Conservation (phyloP, 37 sponge, comb jelly and placozoan genomes). For the Spongia lamella region DNA sequence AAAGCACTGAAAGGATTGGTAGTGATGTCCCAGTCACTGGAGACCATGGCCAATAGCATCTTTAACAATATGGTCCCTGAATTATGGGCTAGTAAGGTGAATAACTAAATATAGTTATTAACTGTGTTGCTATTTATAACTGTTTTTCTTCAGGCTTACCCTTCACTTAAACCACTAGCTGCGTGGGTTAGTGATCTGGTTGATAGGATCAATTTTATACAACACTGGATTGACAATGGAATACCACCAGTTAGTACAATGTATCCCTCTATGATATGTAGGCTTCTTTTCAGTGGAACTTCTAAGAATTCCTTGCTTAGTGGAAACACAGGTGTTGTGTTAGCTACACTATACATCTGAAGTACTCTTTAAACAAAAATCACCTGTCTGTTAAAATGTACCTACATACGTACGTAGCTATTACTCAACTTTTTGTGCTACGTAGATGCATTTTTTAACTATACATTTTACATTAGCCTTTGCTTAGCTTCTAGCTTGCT, state of each 20-base stretch:
- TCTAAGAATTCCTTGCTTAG: too few species aligned
- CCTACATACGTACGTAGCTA: too few species aligned
- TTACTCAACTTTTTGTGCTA: too few species aligned
- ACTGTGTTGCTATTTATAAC: background rate
- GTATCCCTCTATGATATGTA: background rate
- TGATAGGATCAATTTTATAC: conserved; percentile 80
- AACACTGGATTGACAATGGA: conserved; percentile 85
- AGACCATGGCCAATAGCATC: conserved; percentile 89
- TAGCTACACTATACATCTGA: too few species aligned
- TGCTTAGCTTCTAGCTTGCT: too few species aligned
- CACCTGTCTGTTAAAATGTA: too few species aligned
- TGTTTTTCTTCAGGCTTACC: conserved; percentile 71
- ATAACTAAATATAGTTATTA: background rate
- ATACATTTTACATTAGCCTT: too few species aligned
- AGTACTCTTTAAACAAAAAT: too few species aligned
- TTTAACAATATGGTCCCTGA: conserved; percentile 89
- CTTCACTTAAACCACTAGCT: conserved; percentile 96
- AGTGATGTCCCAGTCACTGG: conserved; percentile 93
- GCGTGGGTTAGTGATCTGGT: conserved; percentile 91
- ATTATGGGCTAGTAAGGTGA: conserved; percentile 83
- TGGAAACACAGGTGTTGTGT: too few species aligned
- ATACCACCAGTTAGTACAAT: conserved; percentile 62
- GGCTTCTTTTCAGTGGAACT: too few species aligned
- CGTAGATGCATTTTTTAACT: too few species aligned
- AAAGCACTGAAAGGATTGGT: conserved; percentile 95